Percentiles rank a stretch among this genome's conserved stretches.
phyloP scores from a whole-genome alignment of 2,888 invertebrate genomes.

The Mantis religiosa region DNA sequence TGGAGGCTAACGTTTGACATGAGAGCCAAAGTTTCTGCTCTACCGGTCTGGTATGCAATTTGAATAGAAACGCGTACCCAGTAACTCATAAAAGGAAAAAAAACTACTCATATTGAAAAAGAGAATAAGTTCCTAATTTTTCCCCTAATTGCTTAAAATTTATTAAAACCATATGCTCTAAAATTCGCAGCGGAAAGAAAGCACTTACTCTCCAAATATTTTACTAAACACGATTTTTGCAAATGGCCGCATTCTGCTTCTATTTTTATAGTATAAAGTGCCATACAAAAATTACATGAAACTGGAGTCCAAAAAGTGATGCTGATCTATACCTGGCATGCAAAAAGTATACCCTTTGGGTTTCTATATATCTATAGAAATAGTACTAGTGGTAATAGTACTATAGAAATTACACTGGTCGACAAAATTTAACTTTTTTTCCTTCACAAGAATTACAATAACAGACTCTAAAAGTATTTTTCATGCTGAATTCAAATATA shows the following conservation, averaged over 20 bases:
- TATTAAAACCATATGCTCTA: background rate
- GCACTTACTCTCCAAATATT: background rate
- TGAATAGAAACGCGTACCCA: background rate
- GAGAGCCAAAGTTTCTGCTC: background rate
- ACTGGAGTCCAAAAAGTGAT: too few relatives aligned
- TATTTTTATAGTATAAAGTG: too few relatives aligned
- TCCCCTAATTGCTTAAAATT: background rate
- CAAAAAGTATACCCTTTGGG: too few relatives aligned
- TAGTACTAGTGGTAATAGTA: too few relatives aligned
- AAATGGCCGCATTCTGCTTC: background rate
- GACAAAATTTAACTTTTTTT: too few relatives aligned
- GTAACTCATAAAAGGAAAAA: background rate
- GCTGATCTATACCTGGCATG: too few relatives aligned
- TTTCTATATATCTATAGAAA: too few relatives aligned
- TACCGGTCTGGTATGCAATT: background rate
- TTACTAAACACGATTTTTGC: background rate
- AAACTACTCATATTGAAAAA: background rate
- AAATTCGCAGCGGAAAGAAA: background rate
- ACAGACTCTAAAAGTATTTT: too few relatives aligned
- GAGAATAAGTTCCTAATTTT: background rate
- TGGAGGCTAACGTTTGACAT: background rate
- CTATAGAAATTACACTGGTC: too few relatives aligned
- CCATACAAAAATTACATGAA: too few relatives aligned
- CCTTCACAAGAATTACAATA: too few relatives aligned
- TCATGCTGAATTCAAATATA: too few relatives aligned